Percentiles rank a stretch among this genome's conserved stretches.
These are phyloP conservation scores for Cichladusa arquata DNA, from an alignment of 2,113 vertebrate genomes.

Conservation along the genomic window DNA sequence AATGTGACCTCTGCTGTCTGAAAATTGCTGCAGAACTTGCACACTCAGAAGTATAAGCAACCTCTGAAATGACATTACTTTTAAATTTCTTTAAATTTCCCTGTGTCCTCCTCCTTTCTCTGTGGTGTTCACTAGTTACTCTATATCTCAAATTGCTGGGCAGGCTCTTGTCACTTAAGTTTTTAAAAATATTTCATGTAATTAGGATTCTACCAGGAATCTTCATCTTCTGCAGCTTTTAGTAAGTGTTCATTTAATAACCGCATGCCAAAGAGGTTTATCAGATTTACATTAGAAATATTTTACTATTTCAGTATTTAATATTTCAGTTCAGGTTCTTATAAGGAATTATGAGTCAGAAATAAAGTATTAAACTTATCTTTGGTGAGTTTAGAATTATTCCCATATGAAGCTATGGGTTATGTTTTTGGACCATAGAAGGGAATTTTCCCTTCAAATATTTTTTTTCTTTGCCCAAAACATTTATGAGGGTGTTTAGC, in stretches of 20 bases:
- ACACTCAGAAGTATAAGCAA: background rate
- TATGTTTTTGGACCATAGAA: conserved; percentile 24
- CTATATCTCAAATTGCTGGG: background rate
- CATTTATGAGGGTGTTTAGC: background rate
- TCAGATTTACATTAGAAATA: conserved; percentile 10
- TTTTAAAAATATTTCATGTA: background rate
- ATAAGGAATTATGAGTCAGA: conserved; percentile 28
- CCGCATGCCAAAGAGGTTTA: background rate
- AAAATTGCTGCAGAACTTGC: background rate
- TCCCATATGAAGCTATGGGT: background rate
- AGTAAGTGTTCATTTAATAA: background rate
- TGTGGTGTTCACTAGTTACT: background rate
- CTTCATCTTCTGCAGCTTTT: background rate
- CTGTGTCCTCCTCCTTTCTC: background rate
- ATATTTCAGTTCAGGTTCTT: conserved; percentile 1
- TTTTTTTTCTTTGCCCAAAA: background rate
- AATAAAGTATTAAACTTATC: conserved; percentile 24
- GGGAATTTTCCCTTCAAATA: background rate
- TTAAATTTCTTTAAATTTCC: background rate
- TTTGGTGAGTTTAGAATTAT: background rate
- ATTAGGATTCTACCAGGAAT: background rate
- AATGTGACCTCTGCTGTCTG: background rate
- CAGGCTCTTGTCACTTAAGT: background rate
- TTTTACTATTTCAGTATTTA: background rate
- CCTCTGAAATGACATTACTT: background rate